Evolutionary conservation across 2,113 vertebrate species (phyloP).

Genomic region (Bettongia penicillata): DNA sequence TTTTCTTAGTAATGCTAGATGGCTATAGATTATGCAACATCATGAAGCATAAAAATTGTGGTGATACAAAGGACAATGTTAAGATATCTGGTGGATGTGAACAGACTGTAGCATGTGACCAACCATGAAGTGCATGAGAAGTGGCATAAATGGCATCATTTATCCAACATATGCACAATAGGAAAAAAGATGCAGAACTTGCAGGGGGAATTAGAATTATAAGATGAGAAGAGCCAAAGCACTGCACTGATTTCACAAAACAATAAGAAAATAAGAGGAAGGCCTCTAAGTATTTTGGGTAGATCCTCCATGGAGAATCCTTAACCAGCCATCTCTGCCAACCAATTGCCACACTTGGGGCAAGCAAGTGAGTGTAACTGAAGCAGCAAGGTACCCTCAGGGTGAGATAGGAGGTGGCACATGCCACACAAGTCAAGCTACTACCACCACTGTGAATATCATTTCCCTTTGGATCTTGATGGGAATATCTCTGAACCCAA

Average conservation of each 20-base stretch:
- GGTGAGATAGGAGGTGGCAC: not conserved
- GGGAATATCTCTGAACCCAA: not conserved
- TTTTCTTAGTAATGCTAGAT: not conserved
- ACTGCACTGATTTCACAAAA: not conserved
- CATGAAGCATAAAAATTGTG: not conserved
- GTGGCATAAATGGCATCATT: not conserved
- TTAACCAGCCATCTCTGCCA: not conserved
- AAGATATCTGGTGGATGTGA: not conserved
- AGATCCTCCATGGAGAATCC: not conserved
- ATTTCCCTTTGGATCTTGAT: not conserved
- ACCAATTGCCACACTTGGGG: not conserved
- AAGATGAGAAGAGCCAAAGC: not conserved
- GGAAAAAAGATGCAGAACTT: not conserved
- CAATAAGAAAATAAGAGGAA: not conserved
- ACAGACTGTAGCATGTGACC: too few species aligned
- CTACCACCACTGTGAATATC: not conserved
- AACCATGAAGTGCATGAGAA: not conserved
- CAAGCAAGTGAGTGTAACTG: not conserved
- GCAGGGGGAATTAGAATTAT: not conserved
- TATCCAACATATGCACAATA: too few species aligned
- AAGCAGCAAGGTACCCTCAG: not conserved
- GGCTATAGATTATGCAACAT: not conserved
- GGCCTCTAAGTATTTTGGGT: not conserved
- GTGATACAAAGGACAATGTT: not conserved
- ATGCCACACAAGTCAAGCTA: not conserved